Evolutionary conservation across 2,113 vertebrate genomes (phyloP).

Genomic region (Hippocampus guttulatus): DNA sequence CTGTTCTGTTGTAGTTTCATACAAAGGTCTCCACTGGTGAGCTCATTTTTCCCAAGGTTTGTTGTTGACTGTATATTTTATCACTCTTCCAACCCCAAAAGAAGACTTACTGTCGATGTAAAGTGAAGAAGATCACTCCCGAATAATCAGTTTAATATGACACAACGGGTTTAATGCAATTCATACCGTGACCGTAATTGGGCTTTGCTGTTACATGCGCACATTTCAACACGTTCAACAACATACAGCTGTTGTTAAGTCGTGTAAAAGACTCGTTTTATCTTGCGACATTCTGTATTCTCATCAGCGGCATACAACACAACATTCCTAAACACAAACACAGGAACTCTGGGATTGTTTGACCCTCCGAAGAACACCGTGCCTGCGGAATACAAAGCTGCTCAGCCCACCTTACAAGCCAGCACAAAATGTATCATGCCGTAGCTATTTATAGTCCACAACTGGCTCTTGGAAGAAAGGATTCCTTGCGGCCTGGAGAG

Average conservation of each 20-base stretch:
- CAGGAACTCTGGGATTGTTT: slow-evolving; percentile 61
- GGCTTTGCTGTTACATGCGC: not conserved
- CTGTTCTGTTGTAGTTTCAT: slow-evolving; percentile 22
- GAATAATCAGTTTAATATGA: slow-evolving; percentile 17
- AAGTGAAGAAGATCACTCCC: slow-evolving; percentile 47
- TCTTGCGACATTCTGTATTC: slow-evolving; percentile 18
- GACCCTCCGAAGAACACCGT: not conserved
- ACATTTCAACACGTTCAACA: not conserved
- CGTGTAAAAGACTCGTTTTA: slow-evolving; percentile 21
- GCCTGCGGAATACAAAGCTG: not conserved
- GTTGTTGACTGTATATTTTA: slow-evolving; percentile 33
- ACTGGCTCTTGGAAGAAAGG: slow-evolving; percentile 36
- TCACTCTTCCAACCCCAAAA: slow-evolving; percentile 23
- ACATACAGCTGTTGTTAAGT: slow-evolving; percentile 7
- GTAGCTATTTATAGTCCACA: slow-evolving; percentile 34
- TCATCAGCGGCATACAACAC: slow-evolving; percentile 38
- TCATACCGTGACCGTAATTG: not conserved
- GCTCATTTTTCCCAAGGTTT: slow-evolving; percentile 23
- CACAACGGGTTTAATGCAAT: slow-evolving; percentile 15
- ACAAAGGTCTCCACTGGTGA: slow-evolving; percentile 5
- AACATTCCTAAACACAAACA: slow-evolving; percentile 68
- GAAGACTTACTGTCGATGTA: slow-evolving; percentile 15
- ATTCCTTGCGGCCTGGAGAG: slow-evolving; percentile 32
- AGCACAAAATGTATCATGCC: slow-evolving; percentile 12
- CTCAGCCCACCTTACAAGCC: not conserved